Percentiles rank a stretch among this genome's conserved stretches.
These are phyloP conservation scores for Callimorpha dominula DNA, from an alignment of 2,888 invertebrate species.

Conservation along the genomic window DNA sequence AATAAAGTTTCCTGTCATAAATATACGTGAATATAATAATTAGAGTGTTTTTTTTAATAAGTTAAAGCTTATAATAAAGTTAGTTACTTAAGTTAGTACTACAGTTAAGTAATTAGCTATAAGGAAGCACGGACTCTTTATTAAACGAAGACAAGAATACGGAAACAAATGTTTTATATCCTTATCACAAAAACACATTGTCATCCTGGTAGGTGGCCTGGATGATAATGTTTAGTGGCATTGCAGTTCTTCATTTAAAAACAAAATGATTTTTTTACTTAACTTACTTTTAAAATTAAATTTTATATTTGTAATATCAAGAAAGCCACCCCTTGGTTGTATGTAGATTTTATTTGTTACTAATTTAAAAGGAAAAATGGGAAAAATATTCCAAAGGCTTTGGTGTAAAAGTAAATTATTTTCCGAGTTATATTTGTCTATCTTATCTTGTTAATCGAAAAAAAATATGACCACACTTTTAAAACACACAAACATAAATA, in stretches of 20 bases:
- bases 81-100: not conserved
- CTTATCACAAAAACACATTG: no score
- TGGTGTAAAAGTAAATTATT: not conserved
- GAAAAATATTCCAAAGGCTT: not conserved
- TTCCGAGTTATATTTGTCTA: not conserved
- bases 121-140: not conserved
- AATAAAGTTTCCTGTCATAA: not conserved
- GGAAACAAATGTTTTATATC: no score
- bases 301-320: not conserved
- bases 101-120: not conserved
- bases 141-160: not conserved
- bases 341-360: no score
- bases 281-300: no score
- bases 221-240: no score
- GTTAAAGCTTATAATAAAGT: not conserved
- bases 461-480: no score
- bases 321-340: not conserved
- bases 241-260: no score
- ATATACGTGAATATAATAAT: not conserved
- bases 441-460: no score
- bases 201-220: no score
- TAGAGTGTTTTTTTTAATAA: not conserved
- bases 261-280: no score
- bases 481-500: not conserved
- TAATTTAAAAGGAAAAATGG: not conserved